phyloP scores from a whole-genome alignment of 1,140 invertebrate species.

The Zaprionus ornatus region DNA sequence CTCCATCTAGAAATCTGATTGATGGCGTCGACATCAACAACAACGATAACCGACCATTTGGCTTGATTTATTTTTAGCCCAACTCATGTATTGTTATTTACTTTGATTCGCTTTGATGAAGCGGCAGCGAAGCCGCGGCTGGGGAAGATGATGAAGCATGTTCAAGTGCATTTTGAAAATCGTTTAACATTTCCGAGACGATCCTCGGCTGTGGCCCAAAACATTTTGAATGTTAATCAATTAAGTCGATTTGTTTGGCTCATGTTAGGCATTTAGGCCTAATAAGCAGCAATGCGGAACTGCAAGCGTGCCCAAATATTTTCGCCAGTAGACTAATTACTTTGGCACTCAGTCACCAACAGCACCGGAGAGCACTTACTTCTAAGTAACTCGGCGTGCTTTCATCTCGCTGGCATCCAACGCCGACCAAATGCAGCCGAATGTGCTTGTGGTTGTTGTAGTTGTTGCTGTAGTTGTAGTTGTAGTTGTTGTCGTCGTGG shows the following conservation, averaged over 20 bases:
- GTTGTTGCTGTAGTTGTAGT: not conserved
- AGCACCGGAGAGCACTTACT: slow-evolving; percentile 36
- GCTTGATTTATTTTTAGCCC: slow-evolving; percentile 75
- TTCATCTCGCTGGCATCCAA: slow-evolving; percentile 75
- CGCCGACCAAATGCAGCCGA: slow-evolving; percentile 53
- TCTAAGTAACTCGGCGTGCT: slow-evolving; percentile 57
- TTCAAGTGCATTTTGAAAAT: slow-evolving; percentile 75
- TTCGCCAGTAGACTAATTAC: slow-evolving; percentile 75
- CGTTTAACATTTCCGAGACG: slow-evolving; percentile 44
- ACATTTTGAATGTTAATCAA: slow-evolving; percentile 61
- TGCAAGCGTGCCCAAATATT: slow-evolving; percentile 72
- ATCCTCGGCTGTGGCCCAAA: slow-evolving; percentile 2
- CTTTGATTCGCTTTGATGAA: slow-evolving; percentile 62
- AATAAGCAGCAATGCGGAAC: slow-evolving; percentile 77
- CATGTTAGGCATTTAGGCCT: slow-evolving; percentile 59
- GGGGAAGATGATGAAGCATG: slow-evolving; percentile 59
- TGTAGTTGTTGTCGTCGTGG: slow-evolving; percentile 10
- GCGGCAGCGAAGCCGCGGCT: slow-evolving; percentile 34
- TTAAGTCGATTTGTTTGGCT: slow-evolving; percentile 54
- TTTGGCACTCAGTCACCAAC: slow-evolving; percentile 67
- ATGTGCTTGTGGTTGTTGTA: slow-evolving; percentile 9
- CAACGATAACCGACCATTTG: slow-evolving; percentile 37
- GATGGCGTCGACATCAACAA: slow-evolving; percentile 70
- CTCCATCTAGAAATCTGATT: slow-evolving; percentile 57
- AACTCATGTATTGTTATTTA: slow-evolving; percentile 60